phyloP scores from a whole-genome alignment of 2,113 vertebrate species.

The Cromileptes altivelis region DNA sequence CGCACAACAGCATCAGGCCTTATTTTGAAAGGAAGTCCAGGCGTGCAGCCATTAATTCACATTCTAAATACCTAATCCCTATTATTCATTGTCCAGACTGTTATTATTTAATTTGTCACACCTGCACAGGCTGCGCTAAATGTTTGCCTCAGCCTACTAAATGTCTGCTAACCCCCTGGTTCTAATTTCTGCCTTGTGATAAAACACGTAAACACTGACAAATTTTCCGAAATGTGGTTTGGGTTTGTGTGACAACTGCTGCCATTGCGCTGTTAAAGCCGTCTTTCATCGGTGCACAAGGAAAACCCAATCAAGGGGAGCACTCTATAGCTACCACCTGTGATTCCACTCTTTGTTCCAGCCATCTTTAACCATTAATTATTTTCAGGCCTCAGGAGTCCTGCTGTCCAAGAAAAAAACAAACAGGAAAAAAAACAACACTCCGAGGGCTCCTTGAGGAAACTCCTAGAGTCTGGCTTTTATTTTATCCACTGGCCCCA shows the following conservation, averaged over 20 bases:
- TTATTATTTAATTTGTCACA: constrained; percentile 10
- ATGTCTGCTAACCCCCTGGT: background rate
- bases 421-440: background rate
- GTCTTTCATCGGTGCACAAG: constrained; percentile 26
- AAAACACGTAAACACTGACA: constrained; percentile 41
- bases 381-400: constrained; percentile 63
- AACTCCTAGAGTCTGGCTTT: constrained; percentile 72
- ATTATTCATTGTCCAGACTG: constrained; percentile 4
- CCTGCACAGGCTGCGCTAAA: background rate
- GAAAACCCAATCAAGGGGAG: constrained; percentile 40
- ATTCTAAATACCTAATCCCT: background rate
- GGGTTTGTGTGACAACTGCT: constrained; percentile 48
- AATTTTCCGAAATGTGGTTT: constrained; percentile 43
- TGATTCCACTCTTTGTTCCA: constrained; percentile 71
- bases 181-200: constrained; percentile 45
- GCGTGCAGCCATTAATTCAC: background rate
- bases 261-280: constrained; percentile 49
- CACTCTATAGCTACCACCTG: constrained; percentile 77
- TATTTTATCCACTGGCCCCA: constrained; percentile 60
- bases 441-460: constrained; percentile 50
- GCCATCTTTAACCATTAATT: constrained; percentile 73
- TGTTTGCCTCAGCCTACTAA: background rate
- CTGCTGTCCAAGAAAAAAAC: constrained; percentile 46
- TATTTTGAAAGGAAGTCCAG: constrained; percentile 24
- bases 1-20: background rate